A percentile compares a stretch with the other conserved stretches of the same genome.
Evolutionary conservation across 2,888 invertebrate species (phyloP).

Genomic region (Crocallis elinguaria): DNA sequence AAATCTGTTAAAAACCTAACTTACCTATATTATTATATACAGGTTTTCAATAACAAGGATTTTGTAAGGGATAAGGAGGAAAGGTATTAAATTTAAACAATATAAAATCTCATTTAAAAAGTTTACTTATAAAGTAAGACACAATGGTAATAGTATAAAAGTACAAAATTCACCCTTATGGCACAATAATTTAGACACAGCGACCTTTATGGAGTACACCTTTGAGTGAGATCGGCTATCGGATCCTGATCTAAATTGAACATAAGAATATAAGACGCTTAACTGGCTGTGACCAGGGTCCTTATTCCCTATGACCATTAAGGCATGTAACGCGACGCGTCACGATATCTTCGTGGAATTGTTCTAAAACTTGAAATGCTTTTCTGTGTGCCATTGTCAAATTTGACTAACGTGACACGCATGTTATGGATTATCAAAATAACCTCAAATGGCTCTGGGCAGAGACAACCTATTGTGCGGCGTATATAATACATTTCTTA

Average conservation of each 20-base stretch:
- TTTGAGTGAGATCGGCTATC: conserved; percentile 32
- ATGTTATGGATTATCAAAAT: no score
- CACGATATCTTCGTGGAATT: not conserved
- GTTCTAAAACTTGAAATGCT: no score
- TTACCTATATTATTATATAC: no score
- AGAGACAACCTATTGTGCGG: no score
- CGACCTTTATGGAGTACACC: conserved; percentile 40
- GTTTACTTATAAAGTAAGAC: conserved; percentile 29
- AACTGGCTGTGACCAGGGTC: conserved; percentile 23
- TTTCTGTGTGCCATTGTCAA: no score
- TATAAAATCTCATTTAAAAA: conserved; percentile 13
- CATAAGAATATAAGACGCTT: conserved; percentile 26
- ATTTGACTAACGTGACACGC: no score
- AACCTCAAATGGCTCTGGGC: no score
- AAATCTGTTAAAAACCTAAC: no score
- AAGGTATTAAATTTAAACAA: not conserved
- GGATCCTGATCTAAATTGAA: conserved; percentile 30
- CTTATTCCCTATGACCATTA: conserved; percentile 43
- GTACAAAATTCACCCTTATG: conserved; percentile 67
- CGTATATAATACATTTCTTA: no score
- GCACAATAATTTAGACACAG: conserved; percentile 70
- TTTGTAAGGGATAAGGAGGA: no score
- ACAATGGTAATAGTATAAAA: conserved; percentile 54
- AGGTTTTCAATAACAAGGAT: no score
- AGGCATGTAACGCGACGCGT: conserved; percentile 3